Evolutionary conservation across 2,888 invertebrate species (phyloP), one percentile per base, ranked within the genome.

Genomic region (Coecobrya sp.): DNA sequence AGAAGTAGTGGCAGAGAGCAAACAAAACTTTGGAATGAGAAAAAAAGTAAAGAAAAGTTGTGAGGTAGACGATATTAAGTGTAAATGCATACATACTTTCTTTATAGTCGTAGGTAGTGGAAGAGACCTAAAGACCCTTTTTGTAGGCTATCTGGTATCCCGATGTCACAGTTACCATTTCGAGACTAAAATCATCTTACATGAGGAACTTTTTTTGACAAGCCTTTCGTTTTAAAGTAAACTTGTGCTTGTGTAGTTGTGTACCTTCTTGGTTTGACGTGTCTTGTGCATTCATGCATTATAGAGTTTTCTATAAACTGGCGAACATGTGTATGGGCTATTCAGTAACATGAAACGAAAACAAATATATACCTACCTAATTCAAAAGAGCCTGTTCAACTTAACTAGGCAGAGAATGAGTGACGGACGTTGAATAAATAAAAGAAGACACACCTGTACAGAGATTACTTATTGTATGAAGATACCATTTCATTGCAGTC

Each of bases 401-500:
- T n/a, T n/a, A 27, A 0, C 42, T 13, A 68, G 10, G 19, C 36
- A 30, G 25, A 52, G 84, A 55, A 81, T 68, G 87, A 79, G 42
- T 89, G 89, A 89, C 55, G 52, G 84, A 84, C 70, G 62, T 25
- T 73, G 22, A 89, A 82, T 88, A n/a, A 89, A 70, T 89, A 89
- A 89, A 89, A 89, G 27, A 73, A 62, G 84, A 89, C 89, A 89
- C 89, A 89, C 89, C 89, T 84, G 89, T 73, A 5, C 88, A 65
- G 79, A 36, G n/a, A 65, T 3, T 62, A 11, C 25, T 79, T 49
- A 36, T 52, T 49, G 52, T 19, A 13, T 16, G 8, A 79, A 79
- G 8, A 19, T 36, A 5, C 7, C n/a, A 81, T 55, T 81, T 13
- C 55, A 0, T n/a, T 27, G 13, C 25, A 49, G 1, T 19, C 30